phyloP scores from a whole-genome alignment of 2,888 invertebrate genomes.

The Eulithis prunata region DNA sequence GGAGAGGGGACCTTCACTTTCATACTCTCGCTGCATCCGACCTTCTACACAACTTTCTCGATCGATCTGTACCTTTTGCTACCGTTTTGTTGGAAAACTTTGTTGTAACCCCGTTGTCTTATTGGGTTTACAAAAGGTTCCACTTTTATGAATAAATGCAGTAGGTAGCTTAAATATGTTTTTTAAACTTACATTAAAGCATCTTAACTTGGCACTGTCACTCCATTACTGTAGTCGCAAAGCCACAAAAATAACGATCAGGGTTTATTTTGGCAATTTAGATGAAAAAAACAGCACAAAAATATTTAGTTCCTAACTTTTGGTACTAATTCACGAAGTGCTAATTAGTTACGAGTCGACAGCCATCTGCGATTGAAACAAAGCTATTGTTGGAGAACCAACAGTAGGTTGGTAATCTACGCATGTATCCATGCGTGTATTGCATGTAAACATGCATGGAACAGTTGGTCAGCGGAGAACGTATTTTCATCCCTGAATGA shows the following conservation, averaged over 20 bases:
- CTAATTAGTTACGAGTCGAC: neutral
- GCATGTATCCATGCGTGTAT: neutral
- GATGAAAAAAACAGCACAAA: too few relatives aligned
- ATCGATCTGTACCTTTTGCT: conserved; percentile 52
- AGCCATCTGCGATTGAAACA: neutral
- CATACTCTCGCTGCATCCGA: conserved; percentile 58
- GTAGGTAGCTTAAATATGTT: too few relatives aligned
- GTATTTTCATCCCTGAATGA: conserved; percentile 64
- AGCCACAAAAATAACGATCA: too few relatives aligned
- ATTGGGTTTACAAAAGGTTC: conserved; percentile 36
- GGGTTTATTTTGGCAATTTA: too few relatives aligned
- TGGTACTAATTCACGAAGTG: neutral
- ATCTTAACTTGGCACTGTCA: neutral
- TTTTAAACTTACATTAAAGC: neutral
- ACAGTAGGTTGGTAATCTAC: neutral
- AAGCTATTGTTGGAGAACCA: conserved; percentile 1
- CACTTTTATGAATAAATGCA: conserved; percentile 38
- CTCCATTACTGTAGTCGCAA: too few relatives aligned
- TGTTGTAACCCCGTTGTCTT: conserved; percentile 10
- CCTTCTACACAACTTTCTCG: conserved; percentile 63
- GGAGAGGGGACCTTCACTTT: conserved; percentile 66
- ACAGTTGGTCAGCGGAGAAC: conserved; percentile 11
- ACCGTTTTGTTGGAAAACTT: conserved; percentile 28
- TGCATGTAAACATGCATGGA: conserved; percentile 3
- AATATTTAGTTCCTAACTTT: neutral